Evolutionary conservation across 2,113 vertebrate genomes (phyloP).

Genomic region (Tichodroma muraria): DNA sequence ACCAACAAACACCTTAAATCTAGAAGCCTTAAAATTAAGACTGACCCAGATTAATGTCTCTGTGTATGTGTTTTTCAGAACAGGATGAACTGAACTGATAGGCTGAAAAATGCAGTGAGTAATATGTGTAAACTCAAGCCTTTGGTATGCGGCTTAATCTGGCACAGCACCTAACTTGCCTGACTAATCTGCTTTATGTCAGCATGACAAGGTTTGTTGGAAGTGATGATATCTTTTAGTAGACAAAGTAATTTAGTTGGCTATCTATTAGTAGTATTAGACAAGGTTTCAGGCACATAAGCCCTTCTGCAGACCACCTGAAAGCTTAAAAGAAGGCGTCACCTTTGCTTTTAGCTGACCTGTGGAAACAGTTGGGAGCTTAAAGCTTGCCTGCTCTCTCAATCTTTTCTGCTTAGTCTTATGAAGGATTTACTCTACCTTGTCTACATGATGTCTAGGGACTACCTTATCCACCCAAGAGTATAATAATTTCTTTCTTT

Average conservation of each 20-base stretch:
- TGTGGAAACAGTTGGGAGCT: not conserved
- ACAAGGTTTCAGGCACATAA: not conserved
- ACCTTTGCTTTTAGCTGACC: not conserved
- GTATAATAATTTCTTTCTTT: not conserved
- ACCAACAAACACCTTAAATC: not conserved
- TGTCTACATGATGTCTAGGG: not conserved
- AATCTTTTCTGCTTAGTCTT: not conserved
- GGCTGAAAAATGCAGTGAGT: constrained; percentile 19
- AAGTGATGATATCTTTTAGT: constrained; percentile 9
- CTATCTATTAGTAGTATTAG: not conserved
- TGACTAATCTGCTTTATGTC: constrained; percentile 44
- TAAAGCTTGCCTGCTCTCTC: not conserved
- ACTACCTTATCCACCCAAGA: not conserved
- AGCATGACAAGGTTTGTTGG: constrained; percentile 9
- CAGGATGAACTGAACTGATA: constrained; percentile 34
- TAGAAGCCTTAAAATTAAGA: not conserved
- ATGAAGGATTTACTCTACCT: not conserved
- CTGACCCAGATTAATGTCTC: not conserved
- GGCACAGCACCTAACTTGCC: constrained; percentile 24
- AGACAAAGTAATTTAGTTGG: not conserved
- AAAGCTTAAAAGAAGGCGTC: not conserved
- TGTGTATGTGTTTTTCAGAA: not conserved
- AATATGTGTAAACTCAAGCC: constrained; percentile 12
- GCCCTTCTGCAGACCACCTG: not conserved
- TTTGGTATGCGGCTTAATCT: constrained; percentile 53